These are phyloP conservation scores for Pipistrellus pygmaeus DNA, from an alignment of 2,797 vertebrate genomes.

Conservation along the genomic window DNA sequence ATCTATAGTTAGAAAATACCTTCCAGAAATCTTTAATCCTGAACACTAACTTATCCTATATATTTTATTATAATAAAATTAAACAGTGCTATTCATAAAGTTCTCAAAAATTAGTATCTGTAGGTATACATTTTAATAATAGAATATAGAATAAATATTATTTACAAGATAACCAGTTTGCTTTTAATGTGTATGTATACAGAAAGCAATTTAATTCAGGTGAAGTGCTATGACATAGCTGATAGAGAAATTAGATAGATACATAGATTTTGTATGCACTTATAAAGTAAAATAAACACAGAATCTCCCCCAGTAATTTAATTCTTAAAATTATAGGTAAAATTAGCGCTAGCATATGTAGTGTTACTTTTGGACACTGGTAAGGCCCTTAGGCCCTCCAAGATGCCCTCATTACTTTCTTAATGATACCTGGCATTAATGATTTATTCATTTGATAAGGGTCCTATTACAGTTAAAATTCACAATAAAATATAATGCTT, in stretches of 20 bases:
- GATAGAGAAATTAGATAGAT: neutral
- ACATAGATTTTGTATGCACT: neutral
- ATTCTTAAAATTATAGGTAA: neutral
- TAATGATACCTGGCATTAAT: neutral
- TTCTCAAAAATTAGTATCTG: neutral
- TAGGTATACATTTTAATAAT: neutral
- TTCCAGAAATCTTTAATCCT: neutral
- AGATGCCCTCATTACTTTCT: neutral
- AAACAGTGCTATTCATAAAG: neutral
- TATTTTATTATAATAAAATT: neutral
- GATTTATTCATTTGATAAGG: slow-evolving; percentile 28
- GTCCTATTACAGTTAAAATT: slow-evolving; percentile 19
- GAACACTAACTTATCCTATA: neutral
- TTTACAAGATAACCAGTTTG: neutral
- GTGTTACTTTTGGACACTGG: neutral
- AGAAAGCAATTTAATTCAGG: neutral
- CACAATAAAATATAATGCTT: neutral
- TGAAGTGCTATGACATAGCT: neutral
- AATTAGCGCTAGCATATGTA: neutral
- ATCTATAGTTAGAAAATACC: slow-evolving; percentile 25
- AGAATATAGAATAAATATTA: neutral
- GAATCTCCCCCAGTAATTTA: neutral
- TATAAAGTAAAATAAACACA: neutral
- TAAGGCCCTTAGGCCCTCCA: neutral
- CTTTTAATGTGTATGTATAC: neutral